A percentile compares a stretch with the other conserved stretches of the same genome.
Evolutionary conservation across 2,888 invertebrate genomes (phyloP).

Genomic region (Punctoribates punctum): DNA sequence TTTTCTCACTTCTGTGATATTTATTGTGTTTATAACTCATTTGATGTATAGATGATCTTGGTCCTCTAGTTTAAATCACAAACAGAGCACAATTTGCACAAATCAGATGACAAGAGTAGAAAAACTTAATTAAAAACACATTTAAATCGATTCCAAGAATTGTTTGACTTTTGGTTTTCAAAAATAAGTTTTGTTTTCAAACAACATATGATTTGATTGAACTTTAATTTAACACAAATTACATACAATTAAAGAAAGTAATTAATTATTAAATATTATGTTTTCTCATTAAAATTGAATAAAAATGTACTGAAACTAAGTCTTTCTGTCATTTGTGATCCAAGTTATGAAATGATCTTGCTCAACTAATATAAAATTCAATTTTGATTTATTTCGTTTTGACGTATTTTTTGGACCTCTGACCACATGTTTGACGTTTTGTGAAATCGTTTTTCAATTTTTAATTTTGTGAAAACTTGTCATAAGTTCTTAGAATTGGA

Average conservation of each 20-base stretch:
- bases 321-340: too few species aligned
- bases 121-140: too few species aligned
- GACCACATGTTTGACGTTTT: too few species aligned
- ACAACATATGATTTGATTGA: not conserved
- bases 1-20: not conserved
- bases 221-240: not conserved
- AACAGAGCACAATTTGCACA: not conserved
- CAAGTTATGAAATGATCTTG: too few species aligned
- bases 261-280: too few species aligned
- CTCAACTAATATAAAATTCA: too few species aligned
- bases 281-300: too few species aligned
- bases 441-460: not conserved
- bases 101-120: not conserved
- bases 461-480: not conserved
- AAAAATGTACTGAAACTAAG: too few species aligned
- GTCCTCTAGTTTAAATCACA: not conserved
- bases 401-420: too few species aligned
- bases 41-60: too few species aligned
- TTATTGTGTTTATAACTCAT: not conserved
- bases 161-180: not conserved
- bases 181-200: not conserved
- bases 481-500: not conserved
- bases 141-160: too few species aligned
- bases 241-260: not conserved
- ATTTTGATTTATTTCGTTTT: too few species aligned